A percentile compares a stretch with the other conserved stretches of the same genome.
Evolutionary conservation across 2,888 invertebrate genomes (phyloP).

Genomic region (Platypus cylindrus): DNA sequence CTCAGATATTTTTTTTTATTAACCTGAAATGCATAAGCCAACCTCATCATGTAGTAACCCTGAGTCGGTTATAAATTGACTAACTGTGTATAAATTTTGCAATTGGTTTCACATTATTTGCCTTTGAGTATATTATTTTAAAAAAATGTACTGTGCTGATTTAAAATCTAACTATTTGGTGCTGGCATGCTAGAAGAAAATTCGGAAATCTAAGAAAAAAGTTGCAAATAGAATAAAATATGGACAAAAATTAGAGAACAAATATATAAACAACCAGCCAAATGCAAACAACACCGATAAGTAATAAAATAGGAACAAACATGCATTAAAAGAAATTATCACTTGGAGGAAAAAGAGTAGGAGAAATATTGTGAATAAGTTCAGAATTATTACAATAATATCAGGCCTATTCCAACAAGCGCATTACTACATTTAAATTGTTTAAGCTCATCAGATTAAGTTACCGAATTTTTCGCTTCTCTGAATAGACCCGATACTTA

Average conservation of each 20-base stretch:
- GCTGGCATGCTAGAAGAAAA: constrained; percentile 31
- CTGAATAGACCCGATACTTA: too few species aligned
- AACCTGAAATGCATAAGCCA: too few species aligned
- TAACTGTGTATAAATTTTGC: too few species aligned
- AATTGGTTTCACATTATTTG: constrained; percentile 20
- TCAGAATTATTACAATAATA: too few species aligned
- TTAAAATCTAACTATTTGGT: constrained; percentile 34
- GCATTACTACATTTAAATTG: too few species aligned
- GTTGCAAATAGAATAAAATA: too few species aligned
- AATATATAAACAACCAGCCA: constrained; percentile 35
- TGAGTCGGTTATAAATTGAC: too few species aligned
- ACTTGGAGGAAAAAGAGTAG: not conserved
- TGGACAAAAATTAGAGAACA: constrained; percentile 27
- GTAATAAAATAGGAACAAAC: constrained; percentile 34
- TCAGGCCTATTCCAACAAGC: too few species aligned
- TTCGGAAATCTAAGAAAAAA: constrained; percentile 7
- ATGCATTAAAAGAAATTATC: constrained; percentile 9
- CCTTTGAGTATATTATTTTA: constrained; percentile 20
- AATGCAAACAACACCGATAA: constrained; percentile 36
- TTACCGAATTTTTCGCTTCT: too few species aligned
- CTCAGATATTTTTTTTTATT: too few species aligned
- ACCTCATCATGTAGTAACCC: too few species aligned
- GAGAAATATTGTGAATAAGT: constrained; percentile 17
- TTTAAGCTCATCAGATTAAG: too few species aligned
- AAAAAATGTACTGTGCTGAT: constrained; percentile 32